Percentiles rank a stretch among this genome's conserved stretches.
Conservation (phyloP, 2,797 vertebrate species). For the Tadarida brasiliensis region DNA sequence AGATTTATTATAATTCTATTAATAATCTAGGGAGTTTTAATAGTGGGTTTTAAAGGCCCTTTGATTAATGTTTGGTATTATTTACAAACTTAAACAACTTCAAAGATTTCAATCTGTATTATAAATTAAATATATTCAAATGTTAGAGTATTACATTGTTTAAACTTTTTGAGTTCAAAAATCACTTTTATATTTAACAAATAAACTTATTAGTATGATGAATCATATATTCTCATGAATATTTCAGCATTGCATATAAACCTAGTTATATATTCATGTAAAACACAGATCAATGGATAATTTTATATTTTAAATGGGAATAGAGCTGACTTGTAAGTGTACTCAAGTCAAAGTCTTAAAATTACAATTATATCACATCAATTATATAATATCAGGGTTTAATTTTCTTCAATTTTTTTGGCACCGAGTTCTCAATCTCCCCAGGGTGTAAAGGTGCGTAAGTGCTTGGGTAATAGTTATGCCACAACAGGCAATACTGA, state of each 20-base stretch:
- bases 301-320: slow-evolving; percentile 42
- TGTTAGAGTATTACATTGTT: slow-evolving; percentile 34
- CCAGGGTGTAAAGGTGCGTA: neutral
- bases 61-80: neutral
- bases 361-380: neutral
- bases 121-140: neutral
- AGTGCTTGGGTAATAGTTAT: slow-evolving; percentile 15
- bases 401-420: neutral
- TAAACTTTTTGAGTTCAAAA: slow-evolving; percentile 29
- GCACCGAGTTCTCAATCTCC: neutral
- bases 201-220: neutral
- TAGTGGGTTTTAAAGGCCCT: slow-evolving; percentile 29
- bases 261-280: neutral
- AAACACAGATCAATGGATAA: slow-evolving; percentile 26
- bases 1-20: slow-evolving; percentile 36
- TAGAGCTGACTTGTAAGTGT: neutral
- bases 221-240: slow-evolving; percentile 21
- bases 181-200: slow-evolving; percentile 40
- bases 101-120: slow-evolving; percentile 50
- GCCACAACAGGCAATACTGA: neutral
- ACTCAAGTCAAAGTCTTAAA: neutral
- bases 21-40: slow-evolving; percentile 21
- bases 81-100: slow-evolving; percentile 56
- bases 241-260: slow-evolving; percentile 18
- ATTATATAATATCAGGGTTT: neutral